Evolutionary conservation across 2,113 vertebrate species (phyloP), one percentile per base, ranked within the genome.

Genomic region (Polypterus bichir): DNA sequence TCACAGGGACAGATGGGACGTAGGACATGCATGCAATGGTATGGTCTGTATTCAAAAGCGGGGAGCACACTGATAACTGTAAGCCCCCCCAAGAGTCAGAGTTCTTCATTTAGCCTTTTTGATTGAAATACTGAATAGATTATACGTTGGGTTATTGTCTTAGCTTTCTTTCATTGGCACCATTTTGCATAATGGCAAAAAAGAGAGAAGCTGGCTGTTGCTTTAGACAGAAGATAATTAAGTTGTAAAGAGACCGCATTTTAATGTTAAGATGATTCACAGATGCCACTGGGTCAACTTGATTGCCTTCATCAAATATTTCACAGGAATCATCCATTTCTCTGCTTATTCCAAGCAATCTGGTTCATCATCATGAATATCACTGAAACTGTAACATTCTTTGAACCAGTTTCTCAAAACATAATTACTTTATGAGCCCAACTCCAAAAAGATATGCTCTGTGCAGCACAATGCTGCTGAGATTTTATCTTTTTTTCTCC

Each of bases 401-500:
- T 44, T 27, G 66, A 66, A 54, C 60, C 54, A 59, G 9, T 57
- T 44, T 57, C 64, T 49, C 69, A 52, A 61, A 57, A 59, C 61
- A 64, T 65, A 70, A 67, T 72, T 69, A 72, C 67, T 63, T 63
- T 8, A 64, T 70, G 64, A 51, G 64, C 65, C 9, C 27, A 27
- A 27, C 59, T 59, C 53, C 56, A 68, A 70, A 9, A 53, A 11
- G 46, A 71, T 62, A 63, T 47, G 61, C 54, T 45, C 69, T 69
- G 63, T 59, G 66, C 72, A 75, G 74, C 68, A 57, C 70, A 72
- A 70, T 73, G 73, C 74, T 74, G 74, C 76, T 74, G 71, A 75
- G 80, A 76, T 81, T 76, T 55, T 10, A 10, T 55, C 9, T 27
- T 55, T 55, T 11, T 55, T 27, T 11, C 9, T 55, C 54, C 5